Percentiles rank a stretch among this genome's conserved stretches.
These are phyloP conservation scores for Oreonectes daqikongensis DNA, from an alignment of 2,797 vertebrate species.

Conservation along the genomic window DNA sequence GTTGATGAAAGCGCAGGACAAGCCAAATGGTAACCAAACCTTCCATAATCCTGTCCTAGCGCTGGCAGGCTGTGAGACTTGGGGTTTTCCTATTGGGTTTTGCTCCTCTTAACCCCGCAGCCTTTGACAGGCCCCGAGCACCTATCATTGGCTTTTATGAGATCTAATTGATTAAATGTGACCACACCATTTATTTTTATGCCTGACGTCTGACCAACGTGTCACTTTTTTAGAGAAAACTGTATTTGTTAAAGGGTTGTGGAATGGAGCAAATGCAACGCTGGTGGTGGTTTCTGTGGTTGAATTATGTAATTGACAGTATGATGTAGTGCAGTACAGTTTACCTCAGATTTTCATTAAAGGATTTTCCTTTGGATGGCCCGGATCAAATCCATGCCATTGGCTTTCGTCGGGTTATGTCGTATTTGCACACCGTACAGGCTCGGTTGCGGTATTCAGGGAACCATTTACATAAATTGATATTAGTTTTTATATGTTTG, in stretches of 20 bases:
- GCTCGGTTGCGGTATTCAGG: slow-evolving; percentile 28
- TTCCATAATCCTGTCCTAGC: slow-evolving; percentile 53
- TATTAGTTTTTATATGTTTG: slow-evolving; percentile 18
- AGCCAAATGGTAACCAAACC: slow-evolving; percentile 56
- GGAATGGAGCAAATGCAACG: slow-evolving; percentile 29
- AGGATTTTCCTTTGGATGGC: slow-evolving; percentile 44
- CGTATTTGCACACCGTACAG: slow-evolving; percentile 30
- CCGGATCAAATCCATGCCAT: slow-evolving; percentile 20
- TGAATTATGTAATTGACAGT: slow-evolving; percentile 45
- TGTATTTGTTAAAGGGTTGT: slow-evolving; percentile 36
- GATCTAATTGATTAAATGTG: slow-evolving; percentile 54
- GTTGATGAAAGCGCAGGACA: slow-evolving; percentile 50
- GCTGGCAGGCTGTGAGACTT: slow-evolving; percentile 43
- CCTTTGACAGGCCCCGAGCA: slow-evolving; percentile 42
- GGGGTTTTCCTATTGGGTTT: slow-evolving; percentile 52
- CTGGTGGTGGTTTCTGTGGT: slow-evolving; percentile 50
- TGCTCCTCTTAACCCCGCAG: slow-evolving; percentile 50
- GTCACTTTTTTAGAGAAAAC: slow-evolving; percentile 46
- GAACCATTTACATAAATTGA: slow-evolving; percentile 30
- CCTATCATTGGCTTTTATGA: slow-evolving; percentile 51
- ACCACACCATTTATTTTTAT: slow-evolving; percentile 48
- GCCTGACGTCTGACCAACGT: slow-evolving; percentile 45
- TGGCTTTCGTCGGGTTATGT: slow-evolving; percentile 12
- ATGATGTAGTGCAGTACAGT: slow-evolving; percentile 35
- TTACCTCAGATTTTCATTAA: slow-evolving; percentile 50